Evolutionary conservation across 2,797 vertebrate species (phyloP).

Genomic region (Zonotrichia albicollis): DNA sequence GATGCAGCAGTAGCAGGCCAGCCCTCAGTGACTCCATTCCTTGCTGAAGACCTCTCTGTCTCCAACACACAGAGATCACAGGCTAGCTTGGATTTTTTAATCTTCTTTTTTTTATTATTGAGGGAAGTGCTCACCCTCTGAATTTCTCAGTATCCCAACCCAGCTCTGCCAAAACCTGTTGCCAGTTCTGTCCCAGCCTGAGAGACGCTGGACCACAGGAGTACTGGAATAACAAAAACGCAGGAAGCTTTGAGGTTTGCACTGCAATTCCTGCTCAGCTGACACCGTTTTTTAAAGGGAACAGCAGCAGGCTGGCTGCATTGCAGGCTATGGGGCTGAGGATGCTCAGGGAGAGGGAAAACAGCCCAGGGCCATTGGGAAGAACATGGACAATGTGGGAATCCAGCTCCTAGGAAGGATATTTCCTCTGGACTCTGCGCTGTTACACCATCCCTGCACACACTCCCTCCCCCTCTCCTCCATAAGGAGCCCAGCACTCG

Average conservation of each 20-base stretch:
- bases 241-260: background rate
- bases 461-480: background rate
- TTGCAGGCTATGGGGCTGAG: background rate
- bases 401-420: background rate
- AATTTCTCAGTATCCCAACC: background rate
- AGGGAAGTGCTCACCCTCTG: background rate
- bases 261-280: background rate
- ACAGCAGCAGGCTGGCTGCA: background rate
- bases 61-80: background rate
- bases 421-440: background rate
- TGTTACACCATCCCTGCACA: background rate
- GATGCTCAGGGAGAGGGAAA: background rate
- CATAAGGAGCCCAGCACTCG: background rate
- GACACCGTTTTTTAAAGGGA: background rate
- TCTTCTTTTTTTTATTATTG: background rate
- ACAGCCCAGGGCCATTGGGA: background rate
- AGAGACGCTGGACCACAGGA: background rate
- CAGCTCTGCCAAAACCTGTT: background rate
- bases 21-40: background rate
- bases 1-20: background rate
- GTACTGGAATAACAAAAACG: background rate
- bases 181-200: background rate
- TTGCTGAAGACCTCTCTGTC: background rate
- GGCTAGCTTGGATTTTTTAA: background rate
- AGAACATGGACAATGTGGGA: fast-evolving